These are phyloP conservation scores for Andrena praecox DNA, from an alignment of 2,888 invertebrate species.

Conservation along the genomic window DNA sequence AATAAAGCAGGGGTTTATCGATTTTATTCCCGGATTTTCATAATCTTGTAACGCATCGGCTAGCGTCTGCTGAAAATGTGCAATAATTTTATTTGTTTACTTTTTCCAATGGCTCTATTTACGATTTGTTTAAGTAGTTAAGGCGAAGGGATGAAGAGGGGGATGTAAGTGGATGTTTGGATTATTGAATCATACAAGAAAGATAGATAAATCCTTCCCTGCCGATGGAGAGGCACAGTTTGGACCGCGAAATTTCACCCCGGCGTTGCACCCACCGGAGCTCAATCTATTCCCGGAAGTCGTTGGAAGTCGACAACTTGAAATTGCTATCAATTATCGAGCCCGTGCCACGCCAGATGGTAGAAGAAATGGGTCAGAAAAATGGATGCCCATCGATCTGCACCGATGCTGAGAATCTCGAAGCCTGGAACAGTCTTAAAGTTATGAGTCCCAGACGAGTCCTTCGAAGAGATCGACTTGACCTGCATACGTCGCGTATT, in stretches of 20 bases:
- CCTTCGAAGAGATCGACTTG: too few relatives aligned
- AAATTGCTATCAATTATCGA: constrained; percentile 8
- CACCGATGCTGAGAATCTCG: neutral
- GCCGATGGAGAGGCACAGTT: neutral
- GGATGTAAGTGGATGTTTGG: too few relatives aligned
- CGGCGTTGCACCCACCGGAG: neutral
- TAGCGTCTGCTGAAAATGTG: neutral
- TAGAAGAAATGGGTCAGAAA: neutral
- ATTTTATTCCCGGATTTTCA: constrained; percentile 32
- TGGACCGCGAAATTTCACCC: neutral
- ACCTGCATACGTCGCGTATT: too few relatives aligned
- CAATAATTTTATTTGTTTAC: too few relatives aligned
- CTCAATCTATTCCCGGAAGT: constrained; percentile 7
- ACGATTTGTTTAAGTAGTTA: too few relatives aligned
- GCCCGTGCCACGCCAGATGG: neutral
- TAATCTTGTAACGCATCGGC: constrained; percentile 4
- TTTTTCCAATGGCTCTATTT: too few relatives aligned
- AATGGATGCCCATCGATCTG: neutral
- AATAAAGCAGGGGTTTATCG: constrained; percentile 39
- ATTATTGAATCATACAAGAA: too few relatives aligned
- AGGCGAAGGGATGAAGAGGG: too few relatives aligned
- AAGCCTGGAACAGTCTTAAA: neutral
- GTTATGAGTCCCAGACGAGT: neutral
- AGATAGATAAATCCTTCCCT: too few relatives aligned
- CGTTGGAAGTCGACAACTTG: neutral